Base-by-base conservation (phyloP, 2,888 invertebrate genomes). In the Mythimna albipuncta region DNA sequence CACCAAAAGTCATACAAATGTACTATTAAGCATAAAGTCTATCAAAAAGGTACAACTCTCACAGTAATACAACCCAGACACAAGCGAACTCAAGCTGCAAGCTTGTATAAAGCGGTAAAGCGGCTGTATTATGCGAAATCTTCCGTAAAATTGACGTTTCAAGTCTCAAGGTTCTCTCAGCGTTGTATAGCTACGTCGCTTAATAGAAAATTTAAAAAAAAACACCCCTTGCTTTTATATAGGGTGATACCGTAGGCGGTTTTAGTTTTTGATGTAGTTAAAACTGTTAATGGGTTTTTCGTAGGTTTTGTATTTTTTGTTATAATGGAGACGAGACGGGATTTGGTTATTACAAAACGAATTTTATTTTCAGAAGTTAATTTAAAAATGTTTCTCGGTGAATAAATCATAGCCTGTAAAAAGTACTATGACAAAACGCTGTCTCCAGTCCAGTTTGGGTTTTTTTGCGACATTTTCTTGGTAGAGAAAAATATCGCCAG, bases 91-190 rank as follows among this genome's bases (percentile, higher is more conserved):
- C 77, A 67, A 70, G 44, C 58, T 63, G 64, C 50, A 44, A 74
- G 63, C 69, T 35, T 62, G 64, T 85, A 75, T 77, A 70, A 67
- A 77, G 63, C 72, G 77, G 64, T 59, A 76, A 65, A 83, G 85
- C 88, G 85, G 85, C 86, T 89, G 85, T 87, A 88, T 87, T 87
- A 87, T 92, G 91, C 91, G 91, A 94, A 94, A 94, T 94, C 94
- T 94, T 89, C 92, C 93, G 94, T 95, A 93, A 94, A 95, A 95
- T 95, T 95, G 95, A 94, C 92, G 94, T 90, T 86, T 88, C 87
- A 87, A 89, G 89, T 90, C 89, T 87, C 87, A 87, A 89, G 89
- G 89, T 90, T 91, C 90, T 92, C 91, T 91, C 89, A 85, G 86
- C 88, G 84, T 88, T 88, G 87, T 89, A 84, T 85, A 72, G 44